Percentiles rank a stretch among this genome's conserved stretches.
phyloP scores from a whole-genome alignment of 2,888 invertebrate genomes.

The Platycheirus rosarum region DNA sequence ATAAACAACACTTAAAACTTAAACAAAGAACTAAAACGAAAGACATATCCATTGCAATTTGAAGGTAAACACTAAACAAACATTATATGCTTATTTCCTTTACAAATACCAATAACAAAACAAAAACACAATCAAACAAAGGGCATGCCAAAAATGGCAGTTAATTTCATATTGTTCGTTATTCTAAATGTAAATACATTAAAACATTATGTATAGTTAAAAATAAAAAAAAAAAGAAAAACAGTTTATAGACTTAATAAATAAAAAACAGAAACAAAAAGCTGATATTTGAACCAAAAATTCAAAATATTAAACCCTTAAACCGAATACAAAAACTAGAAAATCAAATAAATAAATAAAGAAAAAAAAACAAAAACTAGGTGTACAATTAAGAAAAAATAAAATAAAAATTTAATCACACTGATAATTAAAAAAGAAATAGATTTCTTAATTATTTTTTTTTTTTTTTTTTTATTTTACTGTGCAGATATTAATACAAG shows the following conservation, averaged over 20 bases:
- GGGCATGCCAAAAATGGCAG: conserved; percentile 64
- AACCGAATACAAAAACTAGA: conserved; percentile 58
- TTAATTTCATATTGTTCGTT: conserved; percentile 78
- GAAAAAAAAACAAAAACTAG: conserved; percentile 65
- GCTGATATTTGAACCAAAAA: too few species aligned
- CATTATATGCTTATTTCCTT: conserved; percentile 54
- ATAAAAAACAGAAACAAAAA: conserved; percentile 33
- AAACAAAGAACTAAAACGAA: conserved; percentile 58
- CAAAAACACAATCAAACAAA: conserved; percentile 31
- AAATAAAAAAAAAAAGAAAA: conserved; percentile 35
- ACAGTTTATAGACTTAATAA: conserved; percentile 72
- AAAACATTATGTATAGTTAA: conserved; percentile 65
- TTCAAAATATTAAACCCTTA: conserved; percentile 30
- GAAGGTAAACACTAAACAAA: conserved; percentile 58
- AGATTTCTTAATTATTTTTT: background rate
- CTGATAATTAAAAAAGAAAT: conserved; percentile 45
- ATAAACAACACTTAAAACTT: conserved; percentile 59
- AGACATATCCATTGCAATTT: conserved; percentile 74
- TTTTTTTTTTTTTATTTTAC: conserved; percentile 11
- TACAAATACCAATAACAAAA: conserved; percentile 59
- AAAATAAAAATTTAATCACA: conserved; percentile 53
- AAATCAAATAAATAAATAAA: conserved; percentile 68
- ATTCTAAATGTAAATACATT: conserved; percentile 77
- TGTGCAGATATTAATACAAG: conserved; percentile 12
- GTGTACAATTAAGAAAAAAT: conserved; percentile 67